These are phyloP conservation scores for Sminthurinus aureus DNA, from an alignment of 2,888 invertebrate species.

Conservation along the genomic window DNA sequence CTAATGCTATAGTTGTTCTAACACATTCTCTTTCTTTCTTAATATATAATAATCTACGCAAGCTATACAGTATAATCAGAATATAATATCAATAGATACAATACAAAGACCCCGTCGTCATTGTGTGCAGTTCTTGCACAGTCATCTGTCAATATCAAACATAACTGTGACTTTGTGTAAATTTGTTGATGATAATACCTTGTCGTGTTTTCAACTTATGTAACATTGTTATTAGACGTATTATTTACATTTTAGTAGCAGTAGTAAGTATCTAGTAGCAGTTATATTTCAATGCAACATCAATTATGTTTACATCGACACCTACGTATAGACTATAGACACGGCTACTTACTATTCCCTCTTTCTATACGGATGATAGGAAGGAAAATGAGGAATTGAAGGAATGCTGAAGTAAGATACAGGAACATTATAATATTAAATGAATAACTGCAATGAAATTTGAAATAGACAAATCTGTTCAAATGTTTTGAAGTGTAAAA, in stretches of 20 bases:
- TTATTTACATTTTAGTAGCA: too few relatives aligned
- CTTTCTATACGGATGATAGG: neutral
- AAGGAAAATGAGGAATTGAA: neutral
- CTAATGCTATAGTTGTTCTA: too few relatives aligned
- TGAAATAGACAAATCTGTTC: neutral
- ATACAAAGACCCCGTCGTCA: conserved; percentile 9
- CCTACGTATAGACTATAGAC: too few relatives aligned
- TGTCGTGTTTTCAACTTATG: too few relatives aligned
- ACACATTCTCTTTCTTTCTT: too few relatives aligned
- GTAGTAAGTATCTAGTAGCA: too few relatives aligned
- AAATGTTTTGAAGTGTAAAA: neutral
- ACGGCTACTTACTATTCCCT: too few relatives aligned
- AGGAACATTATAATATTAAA: neutral
- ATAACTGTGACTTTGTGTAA: neutral
- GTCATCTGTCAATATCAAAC: conserved; percentile 20
- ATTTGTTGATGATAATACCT: neutral
- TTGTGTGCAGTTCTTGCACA: conserved; percentile 22
- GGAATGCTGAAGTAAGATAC: neutral
- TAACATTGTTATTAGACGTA: too few relatives aligned
- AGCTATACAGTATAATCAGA: neutral
- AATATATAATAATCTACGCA: neutral
- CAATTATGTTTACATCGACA: too few relatives aligned
- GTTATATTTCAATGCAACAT: too few relatives aligned
- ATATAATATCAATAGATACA: neutral
- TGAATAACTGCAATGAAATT: neutral